Evolutionary conservation across 2,113 vertebrate species (phyloP).

Genomic region (Pteronura brasiliensis): DNA sequence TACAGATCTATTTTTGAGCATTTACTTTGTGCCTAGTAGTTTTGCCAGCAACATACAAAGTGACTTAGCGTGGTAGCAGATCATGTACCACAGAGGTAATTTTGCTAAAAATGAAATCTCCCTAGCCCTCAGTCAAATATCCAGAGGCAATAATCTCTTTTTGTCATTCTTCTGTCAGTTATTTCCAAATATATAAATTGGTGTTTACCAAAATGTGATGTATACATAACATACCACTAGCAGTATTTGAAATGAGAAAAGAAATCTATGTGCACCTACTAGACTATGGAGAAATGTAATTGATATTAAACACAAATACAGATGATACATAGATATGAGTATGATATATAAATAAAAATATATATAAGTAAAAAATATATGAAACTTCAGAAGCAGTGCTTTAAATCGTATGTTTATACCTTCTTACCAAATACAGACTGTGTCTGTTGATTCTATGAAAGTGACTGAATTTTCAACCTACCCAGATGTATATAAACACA

Average conservation of each 20-base stretch:
- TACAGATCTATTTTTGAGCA: background rate
- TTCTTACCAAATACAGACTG: background rate
- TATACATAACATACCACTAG: background rate
- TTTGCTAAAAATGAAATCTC: conserved; percentile 18
- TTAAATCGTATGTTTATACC: background rate
- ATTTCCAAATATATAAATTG: background rate
- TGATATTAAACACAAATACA: background rate
- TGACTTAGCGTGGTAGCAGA: background rate
- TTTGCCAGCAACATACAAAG: conserved; percentile 2
- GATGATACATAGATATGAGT: background rate
- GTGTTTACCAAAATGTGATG: background rate
- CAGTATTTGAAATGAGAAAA: background rate
- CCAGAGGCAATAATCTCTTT: background rate
- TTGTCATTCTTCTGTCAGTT: background rate
- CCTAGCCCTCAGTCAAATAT: background rate
- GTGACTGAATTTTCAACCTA: background rate
- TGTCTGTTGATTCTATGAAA: conserved; percentile 18
- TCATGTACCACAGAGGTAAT: background rate
- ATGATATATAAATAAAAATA: background rate
- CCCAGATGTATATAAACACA: background rate
- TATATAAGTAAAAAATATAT: background rate
- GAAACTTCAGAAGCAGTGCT: background rate
- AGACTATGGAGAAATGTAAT: background rate
- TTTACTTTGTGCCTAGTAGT: background rate
- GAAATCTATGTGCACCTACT: background rate